Conservation (phyloP, 2,797 vertebrate species). For the Neolamprologus multifasciatus region DNA sequence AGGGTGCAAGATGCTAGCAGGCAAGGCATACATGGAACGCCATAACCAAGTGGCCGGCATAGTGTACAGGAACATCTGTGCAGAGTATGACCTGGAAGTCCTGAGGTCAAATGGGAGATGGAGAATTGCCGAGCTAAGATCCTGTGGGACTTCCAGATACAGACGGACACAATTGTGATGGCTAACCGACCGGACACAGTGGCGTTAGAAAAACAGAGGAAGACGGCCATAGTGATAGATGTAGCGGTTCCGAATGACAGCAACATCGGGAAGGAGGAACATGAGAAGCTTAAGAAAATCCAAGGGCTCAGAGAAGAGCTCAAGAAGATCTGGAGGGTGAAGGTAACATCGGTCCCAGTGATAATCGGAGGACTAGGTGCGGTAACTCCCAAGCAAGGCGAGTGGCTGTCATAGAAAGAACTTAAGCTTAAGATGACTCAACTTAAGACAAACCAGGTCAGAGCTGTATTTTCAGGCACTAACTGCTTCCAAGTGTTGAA, state of each 20-base stretch:
- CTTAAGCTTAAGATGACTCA: neutral
- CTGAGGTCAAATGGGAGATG: neutral
- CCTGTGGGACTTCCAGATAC: neutral
- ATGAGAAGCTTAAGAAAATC: rapidly evolving
- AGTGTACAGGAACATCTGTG: rapidly evolving
- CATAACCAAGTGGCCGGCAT: neutral
- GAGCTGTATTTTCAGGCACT: neutral
- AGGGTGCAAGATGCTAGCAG: neutral
- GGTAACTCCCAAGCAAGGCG: neutral
- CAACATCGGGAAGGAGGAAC: neutral
- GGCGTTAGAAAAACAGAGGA: neutral
- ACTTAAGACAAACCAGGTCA: rapidly evolving
- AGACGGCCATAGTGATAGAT: neutral
- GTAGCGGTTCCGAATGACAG: neutral
- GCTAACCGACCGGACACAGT: neutral
- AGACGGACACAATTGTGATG: neutral
- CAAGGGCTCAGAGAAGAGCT: neutral
- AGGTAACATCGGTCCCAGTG: rapidly evolving
- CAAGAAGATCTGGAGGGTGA: neutral
- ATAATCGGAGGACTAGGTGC: rapidly evolving
- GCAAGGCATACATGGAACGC: rapidly evolving
- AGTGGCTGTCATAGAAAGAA: neutral
- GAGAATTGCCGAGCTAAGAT: neutral
- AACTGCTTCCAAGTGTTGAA: neutral
- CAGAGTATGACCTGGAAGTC: rapidly evolving